phyloP scores from a whole-genome alignment of 2,113 vertebrate genomes.

The Scopus umbretta region DNA sequence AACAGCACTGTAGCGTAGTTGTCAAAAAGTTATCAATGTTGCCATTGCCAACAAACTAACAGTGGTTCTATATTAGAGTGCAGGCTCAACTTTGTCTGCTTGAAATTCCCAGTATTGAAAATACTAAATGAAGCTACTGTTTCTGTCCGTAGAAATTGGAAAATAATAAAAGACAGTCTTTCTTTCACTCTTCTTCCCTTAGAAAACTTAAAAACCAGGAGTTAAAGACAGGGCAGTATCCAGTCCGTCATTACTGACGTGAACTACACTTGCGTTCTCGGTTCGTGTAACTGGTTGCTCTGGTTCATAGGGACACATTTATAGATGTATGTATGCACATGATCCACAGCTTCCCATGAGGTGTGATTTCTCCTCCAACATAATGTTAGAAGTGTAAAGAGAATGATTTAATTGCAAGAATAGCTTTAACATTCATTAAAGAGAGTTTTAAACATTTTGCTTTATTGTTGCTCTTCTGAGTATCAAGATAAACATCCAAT shows the following conservation, averaged over 20 bases:
- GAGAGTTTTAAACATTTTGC: background rate
- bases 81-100: background rate
- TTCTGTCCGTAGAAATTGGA: background rate
- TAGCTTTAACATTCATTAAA: background rate
- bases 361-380: background rate
- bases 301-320: background rate
- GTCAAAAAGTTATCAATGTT: background rate
- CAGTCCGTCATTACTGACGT: background rate
- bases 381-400: background rate
- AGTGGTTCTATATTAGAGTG: background rate
- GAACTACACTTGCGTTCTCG: background rate
- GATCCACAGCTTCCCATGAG: background rate
- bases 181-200: background rate
- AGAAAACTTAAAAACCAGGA: background rate
- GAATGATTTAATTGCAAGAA: background rate
- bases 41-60: background rate
- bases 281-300: background rate
- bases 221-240: background rate
- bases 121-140: background rate
- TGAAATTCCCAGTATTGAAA: background rate
- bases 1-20: background rate
- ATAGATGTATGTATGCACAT: background rate
- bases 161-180: background rate
- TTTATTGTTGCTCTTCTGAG: conserved; percentile 3
- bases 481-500: background rate